These are phyloP conservation scores for Chaenodraco wilsoni DNA, from an alignment of 2,797 vertebrate genomes.

Conservation along the genomic window DNA sequence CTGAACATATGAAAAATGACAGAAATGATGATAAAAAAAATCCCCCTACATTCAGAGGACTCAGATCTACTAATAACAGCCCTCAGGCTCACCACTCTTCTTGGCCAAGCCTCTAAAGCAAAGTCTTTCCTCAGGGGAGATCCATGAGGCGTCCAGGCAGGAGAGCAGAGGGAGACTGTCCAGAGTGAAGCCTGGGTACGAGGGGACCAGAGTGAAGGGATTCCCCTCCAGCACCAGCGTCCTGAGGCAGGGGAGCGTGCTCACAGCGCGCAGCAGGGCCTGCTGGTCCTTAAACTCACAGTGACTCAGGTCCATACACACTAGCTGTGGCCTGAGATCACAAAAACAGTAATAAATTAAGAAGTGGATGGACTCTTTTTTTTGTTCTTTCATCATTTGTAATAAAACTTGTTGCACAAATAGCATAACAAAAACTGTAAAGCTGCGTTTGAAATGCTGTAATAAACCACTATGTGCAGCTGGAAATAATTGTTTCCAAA, in stretches of 20 bases:
- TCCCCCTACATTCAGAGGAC: not conserved
- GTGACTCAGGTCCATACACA: slow-evolving; percentile 90
- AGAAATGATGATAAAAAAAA: not conserved
- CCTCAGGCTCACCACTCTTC: slow-evolving; percentile 79
- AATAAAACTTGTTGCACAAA: not conserved
- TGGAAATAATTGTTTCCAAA: not conserved
- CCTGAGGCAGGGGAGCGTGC: slow-evolving; percentile 78
- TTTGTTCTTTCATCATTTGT: not conserved
- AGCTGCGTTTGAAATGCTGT: not conserved
- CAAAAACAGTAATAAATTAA: not conserved
- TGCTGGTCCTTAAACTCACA: slow-evolving; percentile 84
- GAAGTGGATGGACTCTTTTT: not conserved
- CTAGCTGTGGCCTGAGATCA: slow-evolving; percentile 85
- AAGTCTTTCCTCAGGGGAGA: slow-evolving; percentile 79
- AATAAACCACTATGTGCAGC: not conserved
- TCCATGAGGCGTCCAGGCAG: slow-evolving; percentile 79
- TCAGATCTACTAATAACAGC: not conserved
- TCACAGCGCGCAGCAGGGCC: slow-evolving; percentile 74
- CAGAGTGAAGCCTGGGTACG: slow-evolving; percentile 87
- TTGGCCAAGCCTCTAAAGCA: slow-evolving; percentile 76
- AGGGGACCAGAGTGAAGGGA: slow-evolving; percentile 83
- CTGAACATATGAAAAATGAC: slow-evolving; percentile 63
- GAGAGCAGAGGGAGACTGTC: slow-evolving; percentile 85
- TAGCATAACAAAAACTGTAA: not conserved
- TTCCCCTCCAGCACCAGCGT: slow-evolving; percentile 88